phyloP scores from a whole-genome alignment of 1,140 invertebrate genomes.

The Cyclargus thomasi region DNA sequence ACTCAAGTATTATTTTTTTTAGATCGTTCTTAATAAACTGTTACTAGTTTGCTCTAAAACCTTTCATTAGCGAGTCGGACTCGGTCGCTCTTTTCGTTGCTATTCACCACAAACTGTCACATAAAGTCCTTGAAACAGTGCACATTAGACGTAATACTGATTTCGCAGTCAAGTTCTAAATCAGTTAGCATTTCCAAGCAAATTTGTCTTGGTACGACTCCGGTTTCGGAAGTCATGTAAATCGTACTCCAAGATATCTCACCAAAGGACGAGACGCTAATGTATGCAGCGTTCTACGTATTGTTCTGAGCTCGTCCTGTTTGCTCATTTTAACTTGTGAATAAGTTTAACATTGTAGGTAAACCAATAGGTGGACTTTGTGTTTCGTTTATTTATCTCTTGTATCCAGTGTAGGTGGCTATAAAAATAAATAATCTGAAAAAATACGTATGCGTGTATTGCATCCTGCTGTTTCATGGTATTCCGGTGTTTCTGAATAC shows the following conservation, averaged over 20 bases:
- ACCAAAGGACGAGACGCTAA: conserved; percentile 72
- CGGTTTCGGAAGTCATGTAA: conserved; percentile 71
- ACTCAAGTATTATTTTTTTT: no score
- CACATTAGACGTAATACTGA: conserved; percentile 28
- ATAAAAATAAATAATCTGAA: no score
- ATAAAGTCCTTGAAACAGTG: conserved; percentile 16
- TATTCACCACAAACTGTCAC: neutral
- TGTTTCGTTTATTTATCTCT: conserved; percentile 24
- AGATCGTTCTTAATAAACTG: no score
- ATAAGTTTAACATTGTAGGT: conserved; percentile 29
- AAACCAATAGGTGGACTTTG: conserved; percentile 10
- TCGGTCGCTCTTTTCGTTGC: neutral
- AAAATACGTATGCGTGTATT: no score
- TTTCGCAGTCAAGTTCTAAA: conserved; percentile 14
- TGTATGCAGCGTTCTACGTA: conserved; percentile 67
- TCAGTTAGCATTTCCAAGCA: conserved; percentile 10
- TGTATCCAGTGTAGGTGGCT: neutral
- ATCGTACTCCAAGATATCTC: conserved; percentile 67
- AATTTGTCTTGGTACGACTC: conserved; percentile 36
- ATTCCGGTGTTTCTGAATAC: no score
- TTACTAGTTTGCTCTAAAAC: no score
- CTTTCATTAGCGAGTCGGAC: no score
- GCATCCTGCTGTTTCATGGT: no score
- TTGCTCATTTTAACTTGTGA: conserved; percentile 52
- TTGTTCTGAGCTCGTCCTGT: conserved; percentile 62